A percentile compares a stretch with the other conserved stretches of the same genome.
phyloP scores from a whole-genome alignment of 2,888 invertebrate species.

The Alitta virens region DNA sequence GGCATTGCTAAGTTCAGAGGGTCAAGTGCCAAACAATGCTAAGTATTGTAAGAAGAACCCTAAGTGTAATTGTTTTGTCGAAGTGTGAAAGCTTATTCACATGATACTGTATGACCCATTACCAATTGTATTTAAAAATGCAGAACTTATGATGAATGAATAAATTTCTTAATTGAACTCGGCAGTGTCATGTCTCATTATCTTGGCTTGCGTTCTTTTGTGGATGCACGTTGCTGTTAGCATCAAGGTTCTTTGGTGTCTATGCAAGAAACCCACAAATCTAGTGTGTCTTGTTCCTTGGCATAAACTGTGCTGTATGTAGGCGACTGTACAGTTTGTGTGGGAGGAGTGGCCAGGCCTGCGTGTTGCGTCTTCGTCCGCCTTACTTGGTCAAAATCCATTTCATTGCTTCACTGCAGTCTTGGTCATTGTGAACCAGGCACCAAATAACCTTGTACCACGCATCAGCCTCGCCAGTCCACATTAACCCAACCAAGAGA shows the following conservation, averaged over 20 bases:
- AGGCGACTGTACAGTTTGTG: slow-evolving; percentile 9
- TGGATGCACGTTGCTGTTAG: slow-evolving; percentile 1
- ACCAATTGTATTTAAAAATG: no score
- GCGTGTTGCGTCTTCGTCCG: slow-evolving; percentile 7
- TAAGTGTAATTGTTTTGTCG: no score
- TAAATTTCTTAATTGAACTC: no score
- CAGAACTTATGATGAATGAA: no score
- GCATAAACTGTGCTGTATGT: background rate
- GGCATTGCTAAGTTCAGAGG: no score
- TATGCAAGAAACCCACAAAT: background rate
- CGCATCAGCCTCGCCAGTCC: slow-evolving; percentile 21
- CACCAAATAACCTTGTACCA: slow-evolving; percentile 29
- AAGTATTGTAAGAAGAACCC: no score
- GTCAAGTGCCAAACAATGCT: no score
- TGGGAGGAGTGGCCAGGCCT: slow-evolving; percentile 18
- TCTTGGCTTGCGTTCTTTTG: slow-evolving; percentile 9
- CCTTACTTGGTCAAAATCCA: no score
- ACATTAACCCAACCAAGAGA: slow-evolving; percentile 13
- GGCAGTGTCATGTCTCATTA: slow-evolving; percentile 12
- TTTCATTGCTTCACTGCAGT: no score
- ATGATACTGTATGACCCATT: no score
- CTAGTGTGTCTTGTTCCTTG: background rate
- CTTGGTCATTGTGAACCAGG: slow-evolving; percentile 8
- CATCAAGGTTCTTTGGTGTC: slow-evolving; percentile 20
- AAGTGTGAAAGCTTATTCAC: no score